Conservation (phyloP, 2,797 vertebrate species). For the Thaleichthys pacificus region DNA sequence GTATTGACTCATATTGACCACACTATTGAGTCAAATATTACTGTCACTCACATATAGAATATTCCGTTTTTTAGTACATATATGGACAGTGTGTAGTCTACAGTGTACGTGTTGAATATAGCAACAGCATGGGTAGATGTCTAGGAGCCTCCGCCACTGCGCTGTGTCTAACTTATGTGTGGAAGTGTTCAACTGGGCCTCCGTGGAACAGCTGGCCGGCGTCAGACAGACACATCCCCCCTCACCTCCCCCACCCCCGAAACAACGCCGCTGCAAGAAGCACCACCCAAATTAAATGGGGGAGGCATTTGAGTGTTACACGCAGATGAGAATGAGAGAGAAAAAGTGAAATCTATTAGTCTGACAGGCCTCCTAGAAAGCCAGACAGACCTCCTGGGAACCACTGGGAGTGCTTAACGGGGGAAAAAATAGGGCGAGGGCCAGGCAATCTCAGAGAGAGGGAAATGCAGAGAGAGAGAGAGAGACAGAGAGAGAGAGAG, state of each 20-base stretch:
- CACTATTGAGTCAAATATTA: slow-evolving; percentile 3
- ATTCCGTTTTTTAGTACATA: no score
- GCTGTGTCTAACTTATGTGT: not conserved
- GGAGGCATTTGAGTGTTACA: slow-evolving; percentile 8
- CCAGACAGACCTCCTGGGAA: slow-evolving; percentile 47
- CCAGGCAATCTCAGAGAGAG: not conserved
- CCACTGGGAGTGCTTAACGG: slow-evolving; percentile 39
- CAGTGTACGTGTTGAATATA: not conserved
- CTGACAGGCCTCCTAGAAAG: slow-evolving; percentile 58
- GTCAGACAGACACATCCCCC: not conserved
- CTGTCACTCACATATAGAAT: not conserved
- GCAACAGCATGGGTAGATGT: not conserved
- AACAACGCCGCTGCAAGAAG: not conserved
- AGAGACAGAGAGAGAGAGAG: slow-evolving; percentile 22
- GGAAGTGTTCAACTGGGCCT: not conserved
- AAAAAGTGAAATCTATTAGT: slow-evolving; percentile 66
- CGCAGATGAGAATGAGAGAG: slow-evolving; percentile 36
- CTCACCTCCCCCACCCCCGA: slow-evolving; percentile 5
- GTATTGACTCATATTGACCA: not conserved
- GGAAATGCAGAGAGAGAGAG: not conserved
- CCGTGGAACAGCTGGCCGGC: not conserved
- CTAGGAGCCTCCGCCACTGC: not conserved
- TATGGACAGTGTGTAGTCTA: no score
- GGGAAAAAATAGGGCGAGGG: slow-evolving; percentile 20
- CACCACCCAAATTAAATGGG: not conserved